Conservation (phyloP, 2,797 vertebrate genomes). For the Notolabrus celidotus region DNA sequence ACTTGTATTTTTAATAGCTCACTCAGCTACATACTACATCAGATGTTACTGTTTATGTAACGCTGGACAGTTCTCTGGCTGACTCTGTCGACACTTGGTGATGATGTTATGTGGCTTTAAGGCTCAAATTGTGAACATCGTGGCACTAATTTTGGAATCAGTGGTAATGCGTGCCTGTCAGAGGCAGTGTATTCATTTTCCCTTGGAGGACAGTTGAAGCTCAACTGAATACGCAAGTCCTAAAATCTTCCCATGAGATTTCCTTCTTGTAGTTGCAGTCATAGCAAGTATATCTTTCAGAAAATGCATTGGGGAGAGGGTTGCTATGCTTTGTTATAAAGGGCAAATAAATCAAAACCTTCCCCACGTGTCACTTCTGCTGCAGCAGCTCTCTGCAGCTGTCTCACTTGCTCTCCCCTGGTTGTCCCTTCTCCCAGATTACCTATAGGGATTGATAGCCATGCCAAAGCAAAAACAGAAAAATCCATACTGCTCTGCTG, state of each 20-base stretch:
- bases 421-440: constrained; percentile 59
- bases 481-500: constrained; percentile 72
- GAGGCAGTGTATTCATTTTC: constrained; percentile 14
- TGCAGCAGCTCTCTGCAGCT: constrained; percentile 49
- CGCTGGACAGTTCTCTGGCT: neutral
- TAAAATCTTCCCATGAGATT: constrained; percentile 6
- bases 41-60: constrained; percentile 9
- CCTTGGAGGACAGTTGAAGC: constrained; percentile 4
- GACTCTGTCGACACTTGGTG: constrained; percentile 4
- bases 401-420: constrained; percentile 27
- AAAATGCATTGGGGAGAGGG: constrained; percentile 1
- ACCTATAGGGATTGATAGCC: constrained; percentile 75
- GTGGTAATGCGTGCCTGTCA: constrained; percentile 22
- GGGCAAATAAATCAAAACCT: constrained; percentile 54
- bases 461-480: constrained; percentile 66
- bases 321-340: constrained; percentile 22
- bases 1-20: neutral
- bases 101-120: constrained; percentile 11
- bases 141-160: neutral
- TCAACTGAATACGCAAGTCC: neutral
- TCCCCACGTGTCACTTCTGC: constrained; percentile 31
- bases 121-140: constrained; percentile 1
- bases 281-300: constrained; percentile 16
- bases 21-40: constrained; percentile 14
- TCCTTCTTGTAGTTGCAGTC: constrained; percentile 20